Base-by-base conservation (phyloP, 2,888 invertebrate species). In the Cetonia aurata region DNA sequence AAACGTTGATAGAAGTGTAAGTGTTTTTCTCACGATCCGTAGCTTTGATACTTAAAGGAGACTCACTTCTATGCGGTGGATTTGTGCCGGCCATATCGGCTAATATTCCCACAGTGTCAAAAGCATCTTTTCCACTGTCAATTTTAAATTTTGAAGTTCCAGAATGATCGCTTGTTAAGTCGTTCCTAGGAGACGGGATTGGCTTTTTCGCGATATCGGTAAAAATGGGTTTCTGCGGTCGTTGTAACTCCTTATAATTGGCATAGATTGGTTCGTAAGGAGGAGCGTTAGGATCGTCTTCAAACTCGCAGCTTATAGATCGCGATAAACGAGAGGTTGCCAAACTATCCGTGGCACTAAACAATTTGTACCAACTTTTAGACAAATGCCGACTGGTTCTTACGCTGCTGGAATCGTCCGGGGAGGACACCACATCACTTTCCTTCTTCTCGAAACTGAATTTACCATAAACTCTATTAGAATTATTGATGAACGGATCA, bases 251-350 rank as follows among this genome's bases (percentile, higher is more conserved):
- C 17, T n/a, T 71, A 68, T 66, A 73, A 55, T 75, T 75, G 6
- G 67, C 74, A 65, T 75, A 75, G 60, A 75, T 69, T n/a, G 75
- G 75, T 59, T 74, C 75, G 55, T 73, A 65, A 37, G 33, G 9
- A 33, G 33, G 33, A 6, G 6, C 33, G 6, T 33, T 33, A 6
- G 33, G 33, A 33, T n/a, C n/a, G n/a, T n/a, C n/a, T n/a, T n/a
- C n/a, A n/a, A n/a, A n/a, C n/a, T 37, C 37, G 37, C 37, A 37
- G 37, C 37, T 37, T 3, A 8, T 9, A 37, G 37, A 37, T 37
- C 37, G 3, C 8, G 37, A 37, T 10, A 37, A 37, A 37, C 37
- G 37, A 37, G 37, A 3, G 1, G 37, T 37, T 8, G 8, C 37
- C 37, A 37, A 37, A 6, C 37, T 8, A 10, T 37, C 37, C 8